Base-by-base conservation (phyloP, 2,797 vertebrate genomes). In the Phylloscopus collybita region DNA sequence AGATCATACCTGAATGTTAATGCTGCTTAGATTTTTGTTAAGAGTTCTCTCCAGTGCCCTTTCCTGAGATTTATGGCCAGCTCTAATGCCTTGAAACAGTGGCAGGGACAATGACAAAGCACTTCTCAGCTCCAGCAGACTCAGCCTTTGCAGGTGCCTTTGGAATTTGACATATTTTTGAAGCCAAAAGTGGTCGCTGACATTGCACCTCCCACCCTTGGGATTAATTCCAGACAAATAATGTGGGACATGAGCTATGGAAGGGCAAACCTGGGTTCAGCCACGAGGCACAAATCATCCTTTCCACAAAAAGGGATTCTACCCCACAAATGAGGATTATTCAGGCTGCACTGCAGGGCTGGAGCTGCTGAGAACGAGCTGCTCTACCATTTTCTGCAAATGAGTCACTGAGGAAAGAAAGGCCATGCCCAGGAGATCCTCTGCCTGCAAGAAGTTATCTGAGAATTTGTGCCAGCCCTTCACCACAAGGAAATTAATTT, bases 241-340 rank as follows among this genome's bases (percentile, higher is more conserved):
- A 38, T 2, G 34, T 16, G 56, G 42, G 67, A 27, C 10, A 5
- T 4, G 59, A 50, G 38, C 16, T 44, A 3, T 0, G 42, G 75
- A 40, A 71, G 65, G 57, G 45, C 65, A 80, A 66, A 86, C 8
- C 44, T 54, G 72, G 47, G 64, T 1, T 66, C 64, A 38, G 15
- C 19, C 15, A 0, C 0, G 22, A 19, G 69, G n/a, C 27, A 70
- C 26, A n/a, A 42, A 57, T 10, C 54, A 64, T 11, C 2, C 15
- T 0, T 21, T 2, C 5, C 5, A 8, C 1, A 8, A 10, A 2
- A 20, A 19, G 53, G 5, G 38, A 0, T 32, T 15, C 29, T 80
- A 57, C 26, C 80, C 34, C 75, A 3, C 0, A 30, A 20, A 12
- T 2, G 34, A 16, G 5, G 10, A 32, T 11, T 2, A 3, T 36